Evolutionary conservation across 2,888 invertebrate genomes (phyloP), one percentile per base, ranked within the genome.

Genomic region (Odontothrips loti): DNA sequence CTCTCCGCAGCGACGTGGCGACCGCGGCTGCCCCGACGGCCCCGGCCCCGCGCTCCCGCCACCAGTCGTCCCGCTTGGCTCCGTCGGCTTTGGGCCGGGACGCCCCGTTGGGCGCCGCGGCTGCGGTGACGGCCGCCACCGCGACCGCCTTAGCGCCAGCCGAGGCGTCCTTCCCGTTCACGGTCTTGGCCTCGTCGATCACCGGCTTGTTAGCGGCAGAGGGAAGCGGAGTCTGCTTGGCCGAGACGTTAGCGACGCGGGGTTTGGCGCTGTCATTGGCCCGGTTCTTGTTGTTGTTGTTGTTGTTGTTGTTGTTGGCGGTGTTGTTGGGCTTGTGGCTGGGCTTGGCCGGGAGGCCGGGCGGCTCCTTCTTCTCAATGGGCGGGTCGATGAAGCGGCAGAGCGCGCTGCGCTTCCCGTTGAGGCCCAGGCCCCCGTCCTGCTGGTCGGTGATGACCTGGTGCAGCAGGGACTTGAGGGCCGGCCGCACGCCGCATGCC

Each of bases 361-460:
- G 68, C 23, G 68, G 68, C 27, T 75, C 68, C 68, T 75, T 75
- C 68, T 75, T 75, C 23, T 23, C 68, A 11, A 8, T 27, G 27
- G 68, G 68, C 68, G 27, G 27, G 68, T 75, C 68, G 68, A 75
- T 75, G 68, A 75, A 9, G 23, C 68, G 23, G 68, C 68, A 27
- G 23, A 75, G 27, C 68, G 68, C 68, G 68, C 27, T 75, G 23
- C 27, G 23, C 68, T 75, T 75, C 27, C 68, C 27, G 68, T 27
- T 75, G 68, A 75, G 27, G 11, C 68, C 23, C n/a, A n/a, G 51
- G 51, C 58, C 58, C 15, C 23, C 27, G 68, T 75, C 68, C 68
- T 75, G 68, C 68, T 75, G 68, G 68, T 75, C 68, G 68, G 27
- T 75, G 68, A 75, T 75, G 27, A 75, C 68, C 68, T 75, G 68